These are phyloP conservation scores for Ganaspis sp. DNA, from an alignment of 1,140 invertebrate species.

Conservation along the genomic window DNA sequence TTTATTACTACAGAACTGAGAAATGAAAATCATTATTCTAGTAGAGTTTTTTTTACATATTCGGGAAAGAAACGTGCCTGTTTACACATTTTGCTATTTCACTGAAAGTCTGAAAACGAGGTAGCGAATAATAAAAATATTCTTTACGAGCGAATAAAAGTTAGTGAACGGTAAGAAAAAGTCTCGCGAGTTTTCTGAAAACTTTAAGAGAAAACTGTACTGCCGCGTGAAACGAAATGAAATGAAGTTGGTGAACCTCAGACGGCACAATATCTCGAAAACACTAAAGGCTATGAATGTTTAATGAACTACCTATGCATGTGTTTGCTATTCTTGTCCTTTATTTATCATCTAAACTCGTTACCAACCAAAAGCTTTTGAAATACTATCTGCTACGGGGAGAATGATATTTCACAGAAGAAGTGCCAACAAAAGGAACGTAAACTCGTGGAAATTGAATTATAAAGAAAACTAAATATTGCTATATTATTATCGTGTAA, in stretches of 20 bases:
- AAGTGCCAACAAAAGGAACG: background rate
- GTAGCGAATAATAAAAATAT: constrained; percentile 54
- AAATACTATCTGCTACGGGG: background rate
- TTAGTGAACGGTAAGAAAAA: constrained; percentile 28
- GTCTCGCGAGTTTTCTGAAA: constrained; percentile 5
- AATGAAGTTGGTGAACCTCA: constrained; percentile 26
- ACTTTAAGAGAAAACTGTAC: background rate
- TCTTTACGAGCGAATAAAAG: constrained; percentile 55
- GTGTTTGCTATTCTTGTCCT: background rate
- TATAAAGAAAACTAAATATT: background rate
- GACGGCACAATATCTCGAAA: constrained; percentile 40
- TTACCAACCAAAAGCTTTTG: background rate
- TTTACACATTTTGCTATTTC: constrained; percentile 25
- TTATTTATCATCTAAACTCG: constrained; percentile 25
- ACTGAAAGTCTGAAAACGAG: constrained; percentile 39
- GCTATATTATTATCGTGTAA: no score
- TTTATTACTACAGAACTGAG: background rate
- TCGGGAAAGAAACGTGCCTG: constrained; percentile 10
- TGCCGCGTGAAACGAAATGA: background rate
- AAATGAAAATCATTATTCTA: constrained; percentile 27
- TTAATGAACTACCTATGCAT: constrained; percentile 46
- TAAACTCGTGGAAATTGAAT: background rate
- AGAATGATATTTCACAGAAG: background rate
- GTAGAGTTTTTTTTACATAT: background rate
- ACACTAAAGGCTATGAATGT: constrained; percentile 51